Conservation (phyloP, 2,113 vertebrate genomes). For the Channa argus region DNA sequence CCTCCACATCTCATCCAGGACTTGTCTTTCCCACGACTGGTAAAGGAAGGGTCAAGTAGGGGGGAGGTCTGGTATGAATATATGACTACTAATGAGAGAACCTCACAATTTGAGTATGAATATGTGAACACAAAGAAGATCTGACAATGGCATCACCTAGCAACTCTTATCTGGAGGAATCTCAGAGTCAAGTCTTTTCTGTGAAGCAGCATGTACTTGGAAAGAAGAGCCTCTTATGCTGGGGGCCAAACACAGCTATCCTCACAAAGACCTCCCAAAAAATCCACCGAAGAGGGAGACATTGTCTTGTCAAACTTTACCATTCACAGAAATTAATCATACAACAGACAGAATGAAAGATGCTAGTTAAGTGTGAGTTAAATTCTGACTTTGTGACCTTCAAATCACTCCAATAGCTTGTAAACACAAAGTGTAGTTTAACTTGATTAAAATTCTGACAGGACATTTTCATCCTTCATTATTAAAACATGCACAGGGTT, state of each 20-base stretch:
- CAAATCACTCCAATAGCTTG: conserved; percentile 29
- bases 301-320: conserved; percentile 68
- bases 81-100: conserved; percentile 86
- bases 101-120: conserved; percentile 82
- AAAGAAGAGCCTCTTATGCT: conserved; percentile 73
- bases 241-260: conserved; percentile 67
- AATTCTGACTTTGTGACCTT: conserved; percentile 71
- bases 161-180: conserved; percentile 83
- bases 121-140: conserved; percentile 78
- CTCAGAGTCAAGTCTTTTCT: conserved; percentile 82
- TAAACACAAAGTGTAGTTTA: conserved; percentile 53
- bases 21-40: conserved; percentile 84
- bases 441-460: conserved; percentile 24
- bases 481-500: background rate
- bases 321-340: conserved; percentile 75
- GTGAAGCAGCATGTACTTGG: conserved; percentile 75
- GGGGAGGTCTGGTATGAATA: conserved; percentile 82
- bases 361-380: conserved; percentile 77
- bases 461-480: background rate
- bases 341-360: conserved; percentile 68
- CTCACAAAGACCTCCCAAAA: conserved; percentile 73
- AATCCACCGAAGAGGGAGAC: conserved; percentile 64
- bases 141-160: conserved; percentile 82
- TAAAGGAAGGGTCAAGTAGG: conserved; percentile 84
- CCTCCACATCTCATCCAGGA: conserved; percentile 60